A percentile compares a stretch with the other conserved stretches of the same genome.
Evolutionary conservation across 1,140 invertebrate species (phyloP).

Genomic region (Rhyzopertha dominica): DNA sequence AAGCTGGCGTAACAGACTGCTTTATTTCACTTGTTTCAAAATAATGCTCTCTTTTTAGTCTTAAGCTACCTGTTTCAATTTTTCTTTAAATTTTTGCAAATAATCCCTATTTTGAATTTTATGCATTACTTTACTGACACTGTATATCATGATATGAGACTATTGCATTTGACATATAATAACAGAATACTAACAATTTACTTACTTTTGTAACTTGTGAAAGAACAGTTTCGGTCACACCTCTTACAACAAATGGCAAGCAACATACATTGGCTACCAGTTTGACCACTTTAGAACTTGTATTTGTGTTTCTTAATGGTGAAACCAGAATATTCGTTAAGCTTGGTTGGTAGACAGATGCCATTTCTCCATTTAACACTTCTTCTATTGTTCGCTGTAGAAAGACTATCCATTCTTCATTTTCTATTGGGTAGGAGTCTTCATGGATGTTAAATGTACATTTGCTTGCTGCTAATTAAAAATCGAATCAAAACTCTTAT

Average conservation of each 20-base stretch:
- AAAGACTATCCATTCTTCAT: slow-evolving; percentile 78
- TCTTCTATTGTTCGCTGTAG: slow-evolving; percentile 63
- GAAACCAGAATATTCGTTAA: slow-evolving; percentile 62
- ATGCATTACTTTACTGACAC: no score
- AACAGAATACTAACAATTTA: slow-evolving; percentile 12
- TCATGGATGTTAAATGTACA: slow-evolving; percentile 41
- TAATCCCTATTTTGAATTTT: no score
- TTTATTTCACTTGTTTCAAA: no score
- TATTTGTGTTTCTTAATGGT: slow-evolving; percentile 60
- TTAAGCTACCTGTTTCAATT: no score
- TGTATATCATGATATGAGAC: background rate
- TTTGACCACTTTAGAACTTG: slow-evolving; percentile 58
- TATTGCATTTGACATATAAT: background rate
- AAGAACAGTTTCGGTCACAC: slow-evolving; percentile 50
- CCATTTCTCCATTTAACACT: slow-evolving; percentile 68
- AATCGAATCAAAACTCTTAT: no score
- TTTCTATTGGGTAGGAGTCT: slow-evolving; percentile 62
- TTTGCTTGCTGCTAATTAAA: no score
- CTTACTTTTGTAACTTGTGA: slow-evolving; percentile 55
- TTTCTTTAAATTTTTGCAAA: no score
- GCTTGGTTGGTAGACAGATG: slow-evolving; percentile 64
- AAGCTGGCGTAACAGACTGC: no score
- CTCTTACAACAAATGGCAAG: slow-evolving; percentile 60
- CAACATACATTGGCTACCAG: slow-evolving; percentile 66
- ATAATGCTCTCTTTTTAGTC: no score